Evolutionary conservation across 2,113 vertebrate genomes (phyloP).

Genomic region (Strigops habroptila): DNA sequence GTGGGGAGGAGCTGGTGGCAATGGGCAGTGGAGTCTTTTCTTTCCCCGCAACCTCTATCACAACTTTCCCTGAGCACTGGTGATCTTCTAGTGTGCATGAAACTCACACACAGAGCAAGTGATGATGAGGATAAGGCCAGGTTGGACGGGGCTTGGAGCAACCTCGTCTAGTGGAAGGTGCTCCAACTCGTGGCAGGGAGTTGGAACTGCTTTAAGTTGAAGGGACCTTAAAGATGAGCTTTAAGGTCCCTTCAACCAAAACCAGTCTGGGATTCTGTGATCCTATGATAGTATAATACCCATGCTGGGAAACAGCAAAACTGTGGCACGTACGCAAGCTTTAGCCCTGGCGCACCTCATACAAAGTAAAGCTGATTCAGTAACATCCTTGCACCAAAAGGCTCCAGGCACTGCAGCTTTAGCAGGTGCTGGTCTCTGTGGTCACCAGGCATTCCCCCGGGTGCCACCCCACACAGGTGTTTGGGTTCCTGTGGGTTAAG

Average conservation of each 20-base stretch:
- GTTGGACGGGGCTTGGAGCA: background rate
- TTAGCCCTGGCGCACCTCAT: background rate
- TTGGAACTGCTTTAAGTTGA: too few species aligned
- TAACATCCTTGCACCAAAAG: background rate
- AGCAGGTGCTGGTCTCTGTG: background rate
- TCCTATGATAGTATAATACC: too few species aligned
- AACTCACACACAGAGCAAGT: background rate
- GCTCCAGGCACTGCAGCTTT: background rate
- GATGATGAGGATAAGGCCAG: background rate
- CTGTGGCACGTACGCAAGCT: background rate
- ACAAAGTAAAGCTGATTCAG: background rate
- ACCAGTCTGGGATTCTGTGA: background rate
- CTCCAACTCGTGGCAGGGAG: background rate
- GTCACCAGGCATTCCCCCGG: too few species aligned
- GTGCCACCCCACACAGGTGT: fast-evolving
- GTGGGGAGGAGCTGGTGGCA: background rate
- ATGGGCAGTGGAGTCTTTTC: background rate
- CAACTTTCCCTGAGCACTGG: background rate
- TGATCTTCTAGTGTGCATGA: background rate
- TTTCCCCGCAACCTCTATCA: background rate
- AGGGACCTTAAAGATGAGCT: too few species aligned
- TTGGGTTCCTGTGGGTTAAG: too few species aligned
- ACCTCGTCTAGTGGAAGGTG: background rate
- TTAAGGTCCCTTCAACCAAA: background rate
- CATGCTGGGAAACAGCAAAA: fast-evolving